phyloP scores from a whole-genome alignment of 2,797 vertebrate species.

The Peromyscus aztecus region DNA sequence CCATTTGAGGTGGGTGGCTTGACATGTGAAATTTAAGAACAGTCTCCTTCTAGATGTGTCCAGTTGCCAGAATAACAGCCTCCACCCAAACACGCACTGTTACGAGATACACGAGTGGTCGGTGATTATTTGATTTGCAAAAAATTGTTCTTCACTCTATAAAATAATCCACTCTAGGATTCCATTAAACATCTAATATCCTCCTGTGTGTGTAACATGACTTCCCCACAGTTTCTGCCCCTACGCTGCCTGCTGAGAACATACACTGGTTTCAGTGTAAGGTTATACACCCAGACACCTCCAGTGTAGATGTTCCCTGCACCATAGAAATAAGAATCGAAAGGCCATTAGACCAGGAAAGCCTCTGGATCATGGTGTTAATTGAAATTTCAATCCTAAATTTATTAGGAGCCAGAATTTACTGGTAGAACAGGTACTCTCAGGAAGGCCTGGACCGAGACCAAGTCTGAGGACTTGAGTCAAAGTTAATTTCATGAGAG shows the following conservation, averaged over 20 bases:
- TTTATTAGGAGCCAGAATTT: constrained; percentile 5
- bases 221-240: background rate
- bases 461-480: background rate
- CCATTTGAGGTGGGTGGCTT: constrained; percentile 38
- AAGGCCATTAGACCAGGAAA: background rate
- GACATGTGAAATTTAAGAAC: constrained; percentile 43
- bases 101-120: background rate
- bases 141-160: constrained; percentile 33
- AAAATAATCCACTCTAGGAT: constrained; percentile 41
- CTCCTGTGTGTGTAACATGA: background rate
- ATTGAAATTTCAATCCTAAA: constrained; percentile 13
- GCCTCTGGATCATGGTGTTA: background rate
- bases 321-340: background rate
- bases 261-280: background rate
- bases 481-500: background rate
- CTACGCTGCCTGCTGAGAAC: background rate
- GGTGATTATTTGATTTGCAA: constrained; percentile 55
- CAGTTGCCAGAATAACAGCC: constrained; percentile 17
- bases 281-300: background rate
- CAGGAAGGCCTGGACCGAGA: background rate
- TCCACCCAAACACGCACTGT: background rate
- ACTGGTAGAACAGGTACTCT: background rate
- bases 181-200: constrained; percentile 33
- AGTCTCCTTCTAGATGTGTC: background rate
- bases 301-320: background rate